These are phyloP conservation scores for Alfaro cultratus DNA, from an alignment of 2,797 vertebrate genomes.

Conservation along the genomic window DNA sequence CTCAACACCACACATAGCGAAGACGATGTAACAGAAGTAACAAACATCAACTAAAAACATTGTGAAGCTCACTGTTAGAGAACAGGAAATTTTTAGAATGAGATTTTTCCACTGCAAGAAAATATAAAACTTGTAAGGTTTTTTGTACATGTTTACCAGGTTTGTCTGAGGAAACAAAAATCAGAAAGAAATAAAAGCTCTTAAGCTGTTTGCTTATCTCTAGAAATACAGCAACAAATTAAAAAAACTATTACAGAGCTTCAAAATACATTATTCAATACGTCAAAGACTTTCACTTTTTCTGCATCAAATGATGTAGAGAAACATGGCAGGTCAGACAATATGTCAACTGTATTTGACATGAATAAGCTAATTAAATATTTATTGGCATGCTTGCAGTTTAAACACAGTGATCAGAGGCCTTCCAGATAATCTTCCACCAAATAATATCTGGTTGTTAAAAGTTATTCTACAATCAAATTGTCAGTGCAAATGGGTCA, in stretches of 20 bases:
- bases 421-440: background rate
- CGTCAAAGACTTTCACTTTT: background rate
- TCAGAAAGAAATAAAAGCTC: background rate
- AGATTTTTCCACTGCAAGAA: background rate
- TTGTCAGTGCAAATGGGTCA: background rate
- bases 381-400: background rate
- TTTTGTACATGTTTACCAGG: background rate
- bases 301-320: background rate
- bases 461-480: background rate
- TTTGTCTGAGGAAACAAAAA: background rate
- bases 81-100: background rate
- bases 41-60: background rate
- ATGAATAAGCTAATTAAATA: background rate
- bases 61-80: background rate
- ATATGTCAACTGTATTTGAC: background rate
- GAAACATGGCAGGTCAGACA: background rate
- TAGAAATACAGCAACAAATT: background rate
- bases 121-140: background rate
- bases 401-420: background rate
- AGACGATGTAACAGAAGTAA: background rate
- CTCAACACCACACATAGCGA: background rate
- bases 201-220: background rate
- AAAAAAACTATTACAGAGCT: background rate
- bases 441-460: background rate
- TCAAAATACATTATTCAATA: background rate